A percentile compares a stretch with the other conserved stretches of the same genome.
These are phyloP conservation scores for Lepus europaeus DNA, from an alignment of 2,113 vertebrate genomes.

Conservation along the genomic window DNA sequence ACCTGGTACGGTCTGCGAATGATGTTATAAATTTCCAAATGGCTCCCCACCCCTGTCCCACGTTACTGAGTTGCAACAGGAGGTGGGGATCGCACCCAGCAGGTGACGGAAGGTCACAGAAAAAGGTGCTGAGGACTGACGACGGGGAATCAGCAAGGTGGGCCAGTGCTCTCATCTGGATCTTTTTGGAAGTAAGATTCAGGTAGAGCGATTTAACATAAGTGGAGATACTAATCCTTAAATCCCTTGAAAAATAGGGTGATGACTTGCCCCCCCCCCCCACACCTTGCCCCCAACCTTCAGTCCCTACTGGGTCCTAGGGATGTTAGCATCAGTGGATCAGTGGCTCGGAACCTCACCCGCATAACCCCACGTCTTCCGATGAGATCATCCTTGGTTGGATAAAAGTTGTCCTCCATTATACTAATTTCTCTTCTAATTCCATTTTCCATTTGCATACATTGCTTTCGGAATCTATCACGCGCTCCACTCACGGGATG, in stretches of 20 bases:
- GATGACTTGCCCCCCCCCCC: not conserved
- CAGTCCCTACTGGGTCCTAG: not conserved
- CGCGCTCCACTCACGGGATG: not conserved
- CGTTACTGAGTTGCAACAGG: not conserved
- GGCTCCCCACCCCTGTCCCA: no score
- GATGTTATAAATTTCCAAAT: no score
- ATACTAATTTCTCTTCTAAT: slow-evolving; percentile 33
- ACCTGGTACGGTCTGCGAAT: no score
- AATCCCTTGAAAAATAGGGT: not conserved
- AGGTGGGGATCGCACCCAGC: no score
- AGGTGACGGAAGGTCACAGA: no score
- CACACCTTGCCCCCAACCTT: not conserved
- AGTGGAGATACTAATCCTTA: not conserved
- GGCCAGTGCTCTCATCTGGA: not conserved
- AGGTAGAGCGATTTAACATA: not conserved
- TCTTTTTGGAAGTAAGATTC: slow-evolving; percentile 40
- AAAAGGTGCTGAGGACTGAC: not conserved
- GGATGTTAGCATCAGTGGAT: no score
- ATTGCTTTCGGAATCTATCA: slow-evolving; percentile 16
- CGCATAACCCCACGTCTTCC: not conserved
- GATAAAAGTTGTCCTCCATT: slow-evolving; percentile 15
- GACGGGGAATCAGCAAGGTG: not conserved
- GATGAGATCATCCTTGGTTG: not conserved
- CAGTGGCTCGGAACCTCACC: not conserved
- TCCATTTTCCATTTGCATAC: slow-evolving; percentile 8